Conservation (phyloP, 2,888 invertebrate species). For the Protonemura montana region DNA sequence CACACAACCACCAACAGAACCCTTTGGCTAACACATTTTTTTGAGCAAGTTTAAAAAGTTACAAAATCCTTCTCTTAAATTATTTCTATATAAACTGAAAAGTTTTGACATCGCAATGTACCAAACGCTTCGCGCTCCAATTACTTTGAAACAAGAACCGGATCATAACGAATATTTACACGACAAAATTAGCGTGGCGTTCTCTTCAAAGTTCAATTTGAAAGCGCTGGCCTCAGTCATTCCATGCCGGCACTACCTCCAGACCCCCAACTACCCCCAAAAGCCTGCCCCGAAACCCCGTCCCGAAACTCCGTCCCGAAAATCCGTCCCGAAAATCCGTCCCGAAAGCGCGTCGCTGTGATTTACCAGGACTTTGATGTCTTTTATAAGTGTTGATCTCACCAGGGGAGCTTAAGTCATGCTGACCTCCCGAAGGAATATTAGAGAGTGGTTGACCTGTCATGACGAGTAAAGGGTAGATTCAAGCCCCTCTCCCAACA, state of each 20-base stretch:
- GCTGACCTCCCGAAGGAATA: background rate
- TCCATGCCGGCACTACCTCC: background rate
- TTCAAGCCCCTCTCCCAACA: background rate
- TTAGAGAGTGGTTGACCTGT: constrained; percentile 12
- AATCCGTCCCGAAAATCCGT: background rate
- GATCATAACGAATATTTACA: background rate
- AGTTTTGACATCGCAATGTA: background rate
- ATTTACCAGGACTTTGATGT: background rate
- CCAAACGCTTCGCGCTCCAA: background rate
- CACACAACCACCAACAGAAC: background rate
- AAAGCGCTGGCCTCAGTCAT: background rate
- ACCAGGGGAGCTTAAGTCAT: background rate
- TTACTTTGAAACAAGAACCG: background rate
- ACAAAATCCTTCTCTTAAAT: background rate
- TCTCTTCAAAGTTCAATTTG: background rate
- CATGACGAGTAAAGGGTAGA: background rate
- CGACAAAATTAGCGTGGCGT: background rate
- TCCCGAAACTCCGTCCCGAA: background rate
- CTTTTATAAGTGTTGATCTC: background rate
- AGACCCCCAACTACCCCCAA: background rate
- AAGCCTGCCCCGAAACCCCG: background rate
- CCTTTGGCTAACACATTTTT: background rate
- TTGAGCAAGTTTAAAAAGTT: no score
- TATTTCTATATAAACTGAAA: background rate
- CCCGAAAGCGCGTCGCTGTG: background rate